Evolutionary conservation across 2,113 vertebrate species (phyloP), one percentile per base, ranked within the genome.

Genomic region (Arenaria interpres): DNA sequence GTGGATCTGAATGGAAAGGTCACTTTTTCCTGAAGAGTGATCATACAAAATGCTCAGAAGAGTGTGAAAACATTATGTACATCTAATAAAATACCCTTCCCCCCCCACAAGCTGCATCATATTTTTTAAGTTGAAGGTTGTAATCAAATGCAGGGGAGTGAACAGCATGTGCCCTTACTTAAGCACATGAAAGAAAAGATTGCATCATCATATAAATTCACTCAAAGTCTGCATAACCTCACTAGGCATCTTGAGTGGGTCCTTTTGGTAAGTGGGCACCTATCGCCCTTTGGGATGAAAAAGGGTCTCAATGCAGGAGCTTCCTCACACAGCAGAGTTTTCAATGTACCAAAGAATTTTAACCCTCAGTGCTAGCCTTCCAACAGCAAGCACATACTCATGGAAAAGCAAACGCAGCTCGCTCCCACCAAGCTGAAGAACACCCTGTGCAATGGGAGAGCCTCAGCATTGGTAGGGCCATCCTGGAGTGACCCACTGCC

Each of bases 21-120:
- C 96, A 94, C 57, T n/a, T 90, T 92, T 93, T 89, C 73, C 64
- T 90, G 91, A 75, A 93, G 67, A 95, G 19, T 4, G 30, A 78
- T 78, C 73, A 16, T 50, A 87, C 78, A 50, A 91, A 96, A 95
- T 91, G 84, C 53, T 94, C 46, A 81, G 48, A 91, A 85, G 81
- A 84, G 51, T 60, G 60, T 76, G 33, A 93, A 94, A 94, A 85
- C 57, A 60, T 72, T 68, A 33, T 43, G 12, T 53, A 41, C 24
- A 35, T 32, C 18, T 77, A 77, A 83, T 54, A 75, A 18, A 91
- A 94, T n/a, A 19, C 14, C 14, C 22, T 25, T 66, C 1, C 14
- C n/a, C 2, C 67, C 9, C 2, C 41, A 2, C 5, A 66, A 32
- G 51, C 8, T 82, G 80, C 62, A 79, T 48, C 19, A 7, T 19